Percentiles rank a stretch among this genome's conserved stretches.
These are phyloP conservation scores for Triplophysa yarkandensis DNA, from an alignment of 2,797 vertebrate species.

Conservation along the genomic window DNA sequence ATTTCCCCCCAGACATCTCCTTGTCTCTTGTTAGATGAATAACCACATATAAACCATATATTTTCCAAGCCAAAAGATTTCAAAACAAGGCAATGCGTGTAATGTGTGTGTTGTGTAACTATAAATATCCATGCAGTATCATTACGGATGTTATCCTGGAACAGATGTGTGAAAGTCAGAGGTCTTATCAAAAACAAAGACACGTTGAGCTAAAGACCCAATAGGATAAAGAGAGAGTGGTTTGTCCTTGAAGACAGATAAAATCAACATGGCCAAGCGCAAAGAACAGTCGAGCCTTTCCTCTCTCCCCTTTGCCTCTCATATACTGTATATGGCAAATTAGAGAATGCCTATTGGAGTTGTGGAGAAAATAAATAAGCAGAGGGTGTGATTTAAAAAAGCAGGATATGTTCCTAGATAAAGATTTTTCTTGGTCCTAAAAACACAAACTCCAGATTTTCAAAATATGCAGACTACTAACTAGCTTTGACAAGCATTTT, in stretches of 20 bases:
- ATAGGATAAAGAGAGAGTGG: slow-evolving; percentile 6
- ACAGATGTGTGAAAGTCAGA: neutral
- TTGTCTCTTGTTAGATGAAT: too few relatives aligned
- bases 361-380: slow-evolving; percentile 34
- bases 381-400: slow-evolving; percentile 18
- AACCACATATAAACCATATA: too few relatives aligned
- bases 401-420: slow-evolving; percentile 15
- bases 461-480: too few relatives aligned
- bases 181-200: slow-evolving; percentile 18
- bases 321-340: slow-evolving; percentile 60
- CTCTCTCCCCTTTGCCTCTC: slow-evolving; percentile 23
- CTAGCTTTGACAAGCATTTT: too few relatives aligned
- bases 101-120: too few relatives aligned
- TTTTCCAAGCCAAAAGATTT: too few relatives aligned
- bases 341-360: slow-evolving; percentile 40
- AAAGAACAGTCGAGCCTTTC: slow-evolving; percentile 46
- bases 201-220: neutral
- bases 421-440: too few relatives aligned
- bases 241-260: slow-evolving; percentile 51
- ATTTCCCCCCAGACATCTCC: neutral
- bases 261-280: slow-evolving; percentile 41
- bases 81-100: too few relatives aligned
- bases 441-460: too few relatives aligned
- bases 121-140: neutral
- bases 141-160: neutral